phyloP scores from a whole-genome alignment of 1,140 invertebrate genomes.

The Camponotus floridanus region DNA sequence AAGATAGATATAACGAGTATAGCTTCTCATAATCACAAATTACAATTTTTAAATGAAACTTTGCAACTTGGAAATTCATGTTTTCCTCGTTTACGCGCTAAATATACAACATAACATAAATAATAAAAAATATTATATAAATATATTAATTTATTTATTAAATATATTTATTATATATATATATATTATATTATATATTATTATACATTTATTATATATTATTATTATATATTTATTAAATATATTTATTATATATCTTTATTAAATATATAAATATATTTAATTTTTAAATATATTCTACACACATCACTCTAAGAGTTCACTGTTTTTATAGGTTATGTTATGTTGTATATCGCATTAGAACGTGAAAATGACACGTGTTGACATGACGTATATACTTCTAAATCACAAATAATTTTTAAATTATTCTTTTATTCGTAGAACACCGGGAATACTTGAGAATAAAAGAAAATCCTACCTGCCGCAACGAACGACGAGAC shows the following conservation, averaged over 20 bases:
- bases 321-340: constrained; percentile 39
- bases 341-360: not conserved
- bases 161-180: too few relatives aligned
- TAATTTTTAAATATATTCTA: too few relatives aligned
- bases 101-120: not conserved
- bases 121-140: not conserved
- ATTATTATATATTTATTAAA: too few relatives aligned
- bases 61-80: not conserved
- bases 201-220: too few relatives aligned
- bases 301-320: not conserved
- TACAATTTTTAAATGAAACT: not conserved
- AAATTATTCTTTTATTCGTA: not conserved
- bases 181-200: too few relatives aligned
- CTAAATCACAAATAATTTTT: not conserved
- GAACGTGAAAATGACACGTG: not conserved
- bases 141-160: too few relatives aligned
- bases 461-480: constrained; percentile 23
- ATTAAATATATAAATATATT: not conserved
- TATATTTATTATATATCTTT: too few relatives aligned
- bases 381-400: not conserved
- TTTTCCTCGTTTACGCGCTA: not conserved
- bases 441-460: not conserved
- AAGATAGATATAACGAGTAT: not conserved
- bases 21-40: not conserved
- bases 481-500: not conserved